These are phyloP conservation scores for Loriculus beryllinus DNA, from an alignment of 2,797 vertebrate genomes.

Conservation along the genomic window DNA sequence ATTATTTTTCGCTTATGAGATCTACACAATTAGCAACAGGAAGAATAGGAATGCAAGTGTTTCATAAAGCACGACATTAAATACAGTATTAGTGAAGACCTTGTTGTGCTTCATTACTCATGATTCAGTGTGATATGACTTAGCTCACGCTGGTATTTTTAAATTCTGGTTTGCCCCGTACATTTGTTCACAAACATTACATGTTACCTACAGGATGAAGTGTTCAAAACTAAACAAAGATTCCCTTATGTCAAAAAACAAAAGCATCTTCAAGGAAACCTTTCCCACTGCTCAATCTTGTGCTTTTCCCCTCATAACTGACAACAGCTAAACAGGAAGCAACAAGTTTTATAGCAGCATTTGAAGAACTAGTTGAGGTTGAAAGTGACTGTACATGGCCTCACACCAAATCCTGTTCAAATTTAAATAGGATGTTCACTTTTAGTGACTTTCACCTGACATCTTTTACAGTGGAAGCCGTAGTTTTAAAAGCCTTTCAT, in stretches of 20 bases:
- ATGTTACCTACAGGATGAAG: fast-evolving
- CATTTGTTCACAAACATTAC: neutral
- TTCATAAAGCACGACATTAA: conserved; percentile 21
- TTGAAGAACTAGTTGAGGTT: neutral
- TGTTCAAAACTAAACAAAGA: neutral
- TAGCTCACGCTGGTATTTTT: neutral
- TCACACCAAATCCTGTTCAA: neutral
- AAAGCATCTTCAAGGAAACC: neutral
- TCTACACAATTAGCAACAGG: neutral
- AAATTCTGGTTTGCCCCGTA: neutral
- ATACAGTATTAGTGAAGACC: neutral
- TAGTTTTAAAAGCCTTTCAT: neutral
- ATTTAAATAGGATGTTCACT: neutral
- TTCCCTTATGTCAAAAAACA: neutral
- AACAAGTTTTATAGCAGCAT: neutral
- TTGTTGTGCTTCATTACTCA: neutral
- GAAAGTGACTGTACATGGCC: neutral
- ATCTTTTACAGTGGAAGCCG: neutral
- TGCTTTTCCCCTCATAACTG: neutral
- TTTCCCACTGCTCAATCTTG: neutral
- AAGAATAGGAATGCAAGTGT: neutral
- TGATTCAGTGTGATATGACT: neutral
- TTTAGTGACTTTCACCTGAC: neutral
- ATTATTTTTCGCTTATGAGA: conserved; percentile 14
- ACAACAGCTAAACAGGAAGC: neutral